phyloP scores from a whole-genome alignment of 2,113 vertebrate species.

The Caretta caretta region DNA sequence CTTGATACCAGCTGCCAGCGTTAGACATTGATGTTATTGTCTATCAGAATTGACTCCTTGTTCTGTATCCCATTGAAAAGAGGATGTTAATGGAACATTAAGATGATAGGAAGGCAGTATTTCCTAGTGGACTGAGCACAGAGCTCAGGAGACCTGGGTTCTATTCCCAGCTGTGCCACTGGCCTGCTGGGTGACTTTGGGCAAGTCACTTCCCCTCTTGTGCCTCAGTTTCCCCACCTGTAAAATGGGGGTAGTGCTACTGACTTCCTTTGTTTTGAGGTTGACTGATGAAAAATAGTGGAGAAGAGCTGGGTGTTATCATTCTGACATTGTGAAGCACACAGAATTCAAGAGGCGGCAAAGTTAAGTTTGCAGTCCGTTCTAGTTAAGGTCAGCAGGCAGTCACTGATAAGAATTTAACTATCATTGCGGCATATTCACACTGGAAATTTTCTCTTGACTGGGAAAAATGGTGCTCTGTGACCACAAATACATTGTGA shows the following conservation, averaged over 20 bases:
- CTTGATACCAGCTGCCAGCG: not conserved
- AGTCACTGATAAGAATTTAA: not conserved
- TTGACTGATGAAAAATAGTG: not conserved
- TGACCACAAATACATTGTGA: fast-evolving
- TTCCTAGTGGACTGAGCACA: not conserved
- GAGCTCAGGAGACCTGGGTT: not conserved
- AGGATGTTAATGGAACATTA: not conserved
- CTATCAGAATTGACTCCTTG: not conserved
- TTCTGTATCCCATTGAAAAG: not conserved
- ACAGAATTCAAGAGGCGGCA: not conserved
- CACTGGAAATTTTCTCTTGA: not conserved
- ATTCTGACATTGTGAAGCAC: not conserved
- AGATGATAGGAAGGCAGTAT: not conserved
- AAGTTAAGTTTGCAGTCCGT: not conserved
- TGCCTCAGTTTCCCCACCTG: not conserved
- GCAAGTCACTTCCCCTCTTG: not conserved
- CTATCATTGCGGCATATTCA: not conserved
- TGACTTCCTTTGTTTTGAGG: not conserved
- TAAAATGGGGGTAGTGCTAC: not conserved
- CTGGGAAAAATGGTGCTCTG: not conserved
- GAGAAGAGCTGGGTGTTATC: not conserved
- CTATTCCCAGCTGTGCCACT: not conserved
- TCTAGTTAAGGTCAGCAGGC: not conserved
- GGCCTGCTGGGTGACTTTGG: not conserved
- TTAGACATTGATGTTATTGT: not conserved